A percentile compares a stretch with the other conserved stretches of the same genome.
Conservation (phyloP, 2,888 invertebrate species). For the Argynnis bischoffii region DNA sequence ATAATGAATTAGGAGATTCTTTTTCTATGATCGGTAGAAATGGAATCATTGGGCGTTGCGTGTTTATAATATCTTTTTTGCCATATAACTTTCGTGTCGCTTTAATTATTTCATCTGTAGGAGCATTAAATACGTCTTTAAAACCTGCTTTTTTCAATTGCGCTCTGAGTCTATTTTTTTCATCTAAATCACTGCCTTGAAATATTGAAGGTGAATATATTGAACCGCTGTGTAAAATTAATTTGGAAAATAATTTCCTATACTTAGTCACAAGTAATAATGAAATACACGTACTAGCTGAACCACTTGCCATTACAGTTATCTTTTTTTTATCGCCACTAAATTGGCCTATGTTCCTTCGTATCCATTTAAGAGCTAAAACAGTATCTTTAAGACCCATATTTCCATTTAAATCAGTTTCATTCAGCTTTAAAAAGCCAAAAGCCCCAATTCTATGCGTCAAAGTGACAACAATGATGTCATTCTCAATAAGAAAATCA, state of each 20-base stretch:
- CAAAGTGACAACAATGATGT: conserved; percentile 62
- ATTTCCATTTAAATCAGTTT: conserved; percentile 60
- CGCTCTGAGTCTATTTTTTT: conserved; percentile 53
- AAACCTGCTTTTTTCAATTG: conserved; percentile 51
- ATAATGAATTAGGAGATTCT: conserved; percentile 52
- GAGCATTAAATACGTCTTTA: conserved; percentile 48
- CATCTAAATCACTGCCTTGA: conserved; percentile 52
- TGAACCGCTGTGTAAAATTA: conserved; percentile 73
- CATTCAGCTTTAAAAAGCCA: conserved; percentile 68
- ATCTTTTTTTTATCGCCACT: conserved; percentile 65
- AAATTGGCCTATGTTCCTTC: conserved; percentile 60
- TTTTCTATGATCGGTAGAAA: conserved; percentile 65
- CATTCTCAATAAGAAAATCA: conserved; percentile 71
- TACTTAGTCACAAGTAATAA: conserved; percentile 62
- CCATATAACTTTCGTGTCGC: conserved; percentile 62
- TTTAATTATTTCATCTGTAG: conserved; percentile 55
- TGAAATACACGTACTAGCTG: conserved; percentile 65
- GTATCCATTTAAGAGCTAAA: conserved; percentile 71
- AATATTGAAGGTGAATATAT: conserved; percentile 67
- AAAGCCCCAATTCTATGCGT: conserved; percentile 71
- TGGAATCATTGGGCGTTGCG: conserved; percentile 66
- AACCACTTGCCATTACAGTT: conserved; percentile 69
- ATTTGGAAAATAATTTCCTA: conserved; percentile 64
- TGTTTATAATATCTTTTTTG: conserved; percentile 58
- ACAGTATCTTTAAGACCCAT: conserved; percentile 77